Conservation (phyloP, 2,888 invertebrate species). For the Sturmia bella region DNA sequence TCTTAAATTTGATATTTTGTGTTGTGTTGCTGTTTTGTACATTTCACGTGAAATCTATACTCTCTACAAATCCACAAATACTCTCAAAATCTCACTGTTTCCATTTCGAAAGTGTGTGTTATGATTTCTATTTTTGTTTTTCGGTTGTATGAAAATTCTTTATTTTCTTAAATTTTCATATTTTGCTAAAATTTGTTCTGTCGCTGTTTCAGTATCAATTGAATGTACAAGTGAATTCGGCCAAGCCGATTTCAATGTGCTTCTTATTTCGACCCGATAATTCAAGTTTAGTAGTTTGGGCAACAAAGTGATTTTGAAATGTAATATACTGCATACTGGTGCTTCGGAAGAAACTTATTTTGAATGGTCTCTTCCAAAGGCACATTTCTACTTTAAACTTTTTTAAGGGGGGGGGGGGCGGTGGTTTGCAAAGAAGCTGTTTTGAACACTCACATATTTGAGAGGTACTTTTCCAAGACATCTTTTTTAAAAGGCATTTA, state of each 20-base stretch:
- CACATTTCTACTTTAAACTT: too few relatives aligned
- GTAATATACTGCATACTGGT: too few relatives aligned
- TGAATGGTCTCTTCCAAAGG: too few relatives aligned
- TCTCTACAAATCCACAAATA: conserved; percentile 37
- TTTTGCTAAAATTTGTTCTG: conserved; percentile 50
- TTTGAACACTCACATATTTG: too few relatives aligned
- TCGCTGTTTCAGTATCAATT: background rate
- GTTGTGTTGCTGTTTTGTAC: conserved; percentile 7
- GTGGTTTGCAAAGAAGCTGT: too few relatives aligned
- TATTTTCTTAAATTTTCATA: conserved; percentile 46
- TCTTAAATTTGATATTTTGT: conserved; percentile 8
- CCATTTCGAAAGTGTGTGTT: conserved; percentile 39
- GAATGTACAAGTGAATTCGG: background rate
- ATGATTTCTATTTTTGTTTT: conserved; percentile 23
- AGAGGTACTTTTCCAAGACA: too few relatives aligned
- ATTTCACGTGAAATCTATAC: conserved; percentile 25
- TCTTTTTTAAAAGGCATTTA: too few relatives aligned
- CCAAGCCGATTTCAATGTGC: conserved; percentile 18
- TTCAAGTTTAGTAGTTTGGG: too few relatives aligned
- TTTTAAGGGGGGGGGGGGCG: too few relatives aligned
- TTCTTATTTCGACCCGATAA: too few relatives aligned
- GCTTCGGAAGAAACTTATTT: too few relatives aligned
- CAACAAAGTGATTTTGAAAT: too few relatives aligned
- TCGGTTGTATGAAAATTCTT: background rate
- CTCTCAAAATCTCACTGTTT: conserved; percentile 45